Base-by-base conservation (phyloP, 2,113 vertebrate genomes). In the cattle (Bos taurus) region DNA sequence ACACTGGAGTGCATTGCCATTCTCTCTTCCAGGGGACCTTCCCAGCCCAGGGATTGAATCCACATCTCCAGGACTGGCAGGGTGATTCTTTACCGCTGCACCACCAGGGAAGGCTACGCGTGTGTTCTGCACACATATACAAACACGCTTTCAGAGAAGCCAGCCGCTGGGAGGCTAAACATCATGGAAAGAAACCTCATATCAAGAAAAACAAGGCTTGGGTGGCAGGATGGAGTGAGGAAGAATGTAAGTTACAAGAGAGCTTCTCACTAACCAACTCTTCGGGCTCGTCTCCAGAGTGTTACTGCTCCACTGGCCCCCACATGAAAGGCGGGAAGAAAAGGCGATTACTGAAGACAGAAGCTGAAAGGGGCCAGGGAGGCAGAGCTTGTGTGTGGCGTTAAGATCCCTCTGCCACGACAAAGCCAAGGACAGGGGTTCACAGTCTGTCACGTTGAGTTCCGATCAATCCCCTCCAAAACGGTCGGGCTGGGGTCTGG, bases 131-230 rank as follows among this genome's bases (percentile, higher is more conserved):
- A 3, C 28, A 1, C 7, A 14, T 1, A 60, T 15, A 64, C 60
- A 96, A 80, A 98, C 52, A 85, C 9, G 28, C n/a, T 92, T 98
- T 96, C 88, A 60, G 74, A 96, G 86, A 78, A 96, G 90, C 64
- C 36, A 21, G 14, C 95, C 12, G n/a, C 33, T 0, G 2, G 95
- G 10, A 97, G 96, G 86, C 8, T 7, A 54, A 96, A 88, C 60
- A 74, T 28, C 15, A 6, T 7, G 3, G 54, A 94, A 83, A 96
- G 83, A 89, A 89, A 97, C 57, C 80, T 97, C 95, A 87, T 59
- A 15, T 50, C 90, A 86, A 94, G 82, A 19, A 50, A 85, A 64
- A 67, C 48, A 60, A 56, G 40, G n/a, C 67, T 21, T 30, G 36
- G 23, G 3, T 25, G 26, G 43, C 48, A 8, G 5, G 4, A 10